Evolutionary conservation across 92 coral and sea anemone genomes (phyloP).

Genomic region (Epizoanthus illoricatus): DNA sequence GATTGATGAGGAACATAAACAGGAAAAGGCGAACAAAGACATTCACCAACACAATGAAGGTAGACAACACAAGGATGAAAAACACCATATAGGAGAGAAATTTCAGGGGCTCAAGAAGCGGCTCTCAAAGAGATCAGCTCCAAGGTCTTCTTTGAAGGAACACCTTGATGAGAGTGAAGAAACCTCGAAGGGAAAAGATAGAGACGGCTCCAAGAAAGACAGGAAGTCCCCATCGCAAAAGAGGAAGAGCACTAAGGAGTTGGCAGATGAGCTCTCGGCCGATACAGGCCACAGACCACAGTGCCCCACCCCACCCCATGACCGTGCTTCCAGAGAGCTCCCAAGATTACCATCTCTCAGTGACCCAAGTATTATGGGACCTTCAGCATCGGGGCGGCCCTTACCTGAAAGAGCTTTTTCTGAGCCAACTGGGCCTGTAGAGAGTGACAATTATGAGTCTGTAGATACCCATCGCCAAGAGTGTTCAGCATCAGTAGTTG

Average conservation of each 20-base stretch:
- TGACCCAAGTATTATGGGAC: conserved; percentile 1
- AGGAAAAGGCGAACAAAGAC: neutral
- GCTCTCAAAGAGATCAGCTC: conserved; percentile 5
- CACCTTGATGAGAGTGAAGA: conserved; percentile 3
- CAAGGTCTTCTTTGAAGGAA: neutral
- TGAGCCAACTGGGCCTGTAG: neutral
- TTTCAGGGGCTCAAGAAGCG: conserved; percentile 25
- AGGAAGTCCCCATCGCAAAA: neutral
- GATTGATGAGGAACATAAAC: conserved; percentile 19
- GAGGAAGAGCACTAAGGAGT: neutral
- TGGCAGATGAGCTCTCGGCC: neutral
- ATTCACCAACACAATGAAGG: conserved; percentile 12
- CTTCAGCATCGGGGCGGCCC: conserved; percentile 2
- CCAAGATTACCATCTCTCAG: conserved; percentile 19
- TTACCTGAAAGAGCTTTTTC: neutral
- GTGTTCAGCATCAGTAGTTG: neutral
- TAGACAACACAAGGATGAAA: conserved; percentile 20
- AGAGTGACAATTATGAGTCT: conserved; percentile 7
- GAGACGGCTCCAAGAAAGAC: conserved; percentile 18
- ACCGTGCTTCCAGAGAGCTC: conserved; percentile 17
- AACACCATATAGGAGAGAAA: conserved; percentile 16
- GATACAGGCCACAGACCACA: neutral
- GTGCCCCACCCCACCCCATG: conserved; percentile 28
- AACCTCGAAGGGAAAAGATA: conserved; percentile 2
- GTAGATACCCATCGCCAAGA: neutral